A percentile compares a stretch with the other conserved stretches of the same genome.
Conservation (phyloP, 2,888 invertebrate species). For the Dynastes tityus region DNA sequence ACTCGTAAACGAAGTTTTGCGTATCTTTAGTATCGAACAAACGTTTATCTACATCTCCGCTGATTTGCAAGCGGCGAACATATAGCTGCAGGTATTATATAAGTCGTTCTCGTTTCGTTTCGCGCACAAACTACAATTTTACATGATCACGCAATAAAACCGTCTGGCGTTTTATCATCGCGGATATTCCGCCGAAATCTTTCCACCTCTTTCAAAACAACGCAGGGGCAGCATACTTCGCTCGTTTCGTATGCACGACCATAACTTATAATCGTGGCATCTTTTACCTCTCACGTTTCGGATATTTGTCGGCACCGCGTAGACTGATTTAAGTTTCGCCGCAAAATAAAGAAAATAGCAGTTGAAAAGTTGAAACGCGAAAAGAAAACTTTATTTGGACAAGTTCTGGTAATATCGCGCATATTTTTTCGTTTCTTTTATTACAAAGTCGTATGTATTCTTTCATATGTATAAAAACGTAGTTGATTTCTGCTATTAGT, state of each 20-base stretch:
- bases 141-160: constrained; percentile 36
- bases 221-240: background rate
- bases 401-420: background rate
- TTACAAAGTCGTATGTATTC: no score
- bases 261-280: constrained; percentile 27
- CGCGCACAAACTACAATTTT: constrained; percentile 19
- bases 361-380: background rate
- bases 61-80: background rate
- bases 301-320: constrained; percentile 31
- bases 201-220: constrained; percentile 20
- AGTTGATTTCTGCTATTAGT: no score
- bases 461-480: no score
- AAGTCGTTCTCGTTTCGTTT: constrained; percentile 14
- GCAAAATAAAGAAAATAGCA: background rate
- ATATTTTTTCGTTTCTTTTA: background rate
- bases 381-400: background rate
- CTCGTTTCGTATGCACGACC: constrained; percentile 26
- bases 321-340: constrained; percentile 29
- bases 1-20: background rate
- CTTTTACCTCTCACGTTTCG: constrained; percentile 24
- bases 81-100: constrained; percentile 5
- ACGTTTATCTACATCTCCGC: no score
- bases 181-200: constrained; percentile 7
- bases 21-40: no score
- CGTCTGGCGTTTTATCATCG: constrained; percentile 28